A percentile compares a stretch with the other conserved stretches of the same genome.
phyloP scores from a whole-genome alignment of 2,113 vertebrate genomes.

The Pluvialis apricaria region DNA sequence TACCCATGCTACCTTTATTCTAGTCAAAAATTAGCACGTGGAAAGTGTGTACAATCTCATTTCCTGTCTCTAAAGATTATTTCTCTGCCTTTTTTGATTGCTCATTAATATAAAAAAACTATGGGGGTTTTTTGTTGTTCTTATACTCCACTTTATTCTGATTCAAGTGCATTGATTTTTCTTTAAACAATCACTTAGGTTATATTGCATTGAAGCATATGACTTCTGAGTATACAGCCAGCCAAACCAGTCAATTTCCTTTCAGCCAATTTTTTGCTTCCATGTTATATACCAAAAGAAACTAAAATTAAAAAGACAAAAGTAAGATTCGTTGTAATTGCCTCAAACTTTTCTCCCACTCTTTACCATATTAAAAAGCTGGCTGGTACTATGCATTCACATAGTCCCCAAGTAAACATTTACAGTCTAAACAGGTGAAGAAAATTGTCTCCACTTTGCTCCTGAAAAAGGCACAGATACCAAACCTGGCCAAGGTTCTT shows the following conservation, averaged over 20 bases:
- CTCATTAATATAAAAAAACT: not conserved
- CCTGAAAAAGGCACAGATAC: not conserved
- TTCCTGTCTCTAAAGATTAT: not conserved
- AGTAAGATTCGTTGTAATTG: not conserved
- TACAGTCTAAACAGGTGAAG: not conserved
- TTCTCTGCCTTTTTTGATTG: not conserved
- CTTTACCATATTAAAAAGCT: not conserved
- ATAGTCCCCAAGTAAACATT: not conserved
- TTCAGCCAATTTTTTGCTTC: not conserved
- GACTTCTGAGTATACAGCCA: not conserved
- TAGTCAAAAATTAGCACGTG: not conserved
- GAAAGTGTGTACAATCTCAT: not conserved
- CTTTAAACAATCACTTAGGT: not conserved
- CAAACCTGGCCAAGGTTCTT: not conserved
- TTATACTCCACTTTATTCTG: not conserved
- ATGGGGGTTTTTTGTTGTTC: not conserved
- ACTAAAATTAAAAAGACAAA: not conserved
- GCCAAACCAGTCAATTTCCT: not conserved
- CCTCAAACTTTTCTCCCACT: not conserved
- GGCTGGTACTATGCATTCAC: not conserved
- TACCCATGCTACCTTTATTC: not conserved
- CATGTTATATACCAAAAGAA: not conserved
- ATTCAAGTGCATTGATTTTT: not conserved
- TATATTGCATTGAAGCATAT: not conserved
- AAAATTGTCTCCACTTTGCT: not conserved